Percentiles rank a stretch among this genome's conserved stretches.
Conservation (phyloP, 2,797 vertebrate species). For the Acanthurus tractus region DNA sequence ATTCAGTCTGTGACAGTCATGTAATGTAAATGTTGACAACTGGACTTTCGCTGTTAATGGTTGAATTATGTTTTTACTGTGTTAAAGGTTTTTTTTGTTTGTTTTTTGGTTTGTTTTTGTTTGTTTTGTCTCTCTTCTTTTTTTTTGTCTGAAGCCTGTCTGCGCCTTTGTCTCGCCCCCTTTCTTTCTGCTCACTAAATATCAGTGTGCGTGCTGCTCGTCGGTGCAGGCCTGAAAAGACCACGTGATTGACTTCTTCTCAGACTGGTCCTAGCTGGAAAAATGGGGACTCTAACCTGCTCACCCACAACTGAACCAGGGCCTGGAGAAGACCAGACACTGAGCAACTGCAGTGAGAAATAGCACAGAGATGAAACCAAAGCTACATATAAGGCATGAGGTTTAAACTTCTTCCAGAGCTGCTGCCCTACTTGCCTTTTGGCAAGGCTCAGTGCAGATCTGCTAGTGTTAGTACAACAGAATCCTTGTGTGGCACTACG, state of each 20-base stretch:
- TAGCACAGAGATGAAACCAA: constrained; percentile 63
- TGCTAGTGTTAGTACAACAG: constrained; percentile 38
- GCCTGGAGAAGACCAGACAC: constrained; percentile 46
- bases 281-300: constrained; percentile 27
- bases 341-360: constrained; percentile 37
- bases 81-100: constrained; percentile 58
- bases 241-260: constrained; percentile 44
- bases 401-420: constrained; percentile 35
- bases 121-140: constrained; percentile 49
- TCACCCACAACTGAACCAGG: constrained; percentile 42
- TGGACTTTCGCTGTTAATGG: constrained; percentile 81
- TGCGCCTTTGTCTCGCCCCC: constrained; percentile 67
- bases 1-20: constrained; percentile 73
- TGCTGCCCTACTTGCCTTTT: constrained; percentile 49
- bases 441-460: constrained; percentile 60
- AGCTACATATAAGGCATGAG: constrained; percentile 56
- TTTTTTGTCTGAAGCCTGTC: constrained; percentile 64
- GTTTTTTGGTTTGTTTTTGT: constrained; percentile 67
- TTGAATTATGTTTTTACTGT: constrained; percentile 81
- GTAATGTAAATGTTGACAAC: constrained; percentile 78
- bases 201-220: constrained; percentile 48
- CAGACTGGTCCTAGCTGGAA: constrained; percentile 32
- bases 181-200: constrained; percentile 59
- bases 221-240: constrained; percentile 55
- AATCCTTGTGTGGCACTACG: constrained; percentile 43